A percentile compares a stretch with the other conserved stretches of the same genome.
Conservation (phyloP, 1,140 invertebrate species). For the Drosophila tsacasi region DNA sequence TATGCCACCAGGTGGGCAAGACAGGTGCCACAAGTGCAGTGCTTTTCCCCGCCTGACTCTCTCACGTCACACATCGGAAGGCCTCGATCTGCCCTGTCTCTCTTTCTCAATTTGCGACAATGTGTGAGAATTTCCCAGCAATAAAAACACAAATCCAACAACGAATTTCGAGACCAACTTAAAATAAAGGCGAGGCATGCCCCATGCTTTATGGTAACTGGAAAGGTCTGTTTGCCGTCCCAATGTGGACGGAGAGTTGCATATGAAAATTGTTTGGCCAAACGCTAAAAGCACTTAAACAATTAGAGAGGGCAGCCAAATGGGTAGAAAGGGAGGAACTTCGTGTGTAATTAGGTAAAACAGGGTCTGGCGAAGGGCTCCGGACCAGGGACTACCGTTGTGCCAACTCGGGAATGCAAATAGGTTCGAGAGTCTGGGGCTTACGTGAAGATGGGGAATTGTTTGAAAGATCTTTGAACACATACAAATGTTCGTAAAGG, state of each 20-base stretch:
- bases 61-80: constrained; percentile 74
- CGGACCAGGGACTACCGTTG: constrained; percentile 66
- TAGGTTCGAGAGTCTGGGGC: not conserved
- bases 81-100: constrained; percentile 53
- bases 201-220: constrained; percentile 46
- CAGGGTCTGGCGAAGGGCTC: constrained; percentile 31
- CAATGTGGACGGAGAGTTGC: constrained; percentile 42
- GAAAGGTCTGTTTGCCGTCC: constrained; percentile 54
- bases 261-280: constrained; percentile 77
- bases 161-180: constrained; percentile 18
- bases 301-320: constrained; percentile 63
- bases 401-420: constrained; percentile 63
- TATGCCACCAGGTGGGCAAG: constrained; percentile 56
- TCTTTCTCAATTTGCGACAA: constrained; percentile 70
- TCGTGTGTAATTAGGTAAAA: constrained; percentile 80
- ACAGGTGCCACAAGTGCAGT: constrained; percentile 54
- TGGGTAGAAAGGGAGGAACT: constrained; percentile 12
- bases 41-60: constrained; percentile 15
- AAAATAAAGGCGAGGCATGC: constrained; percentile 17
- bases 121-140: constrained; percentile 78
- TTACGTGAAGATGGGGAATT: not conserved
- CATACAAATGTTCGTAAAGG: not conserved
- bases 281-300: constrained; percentile 82
- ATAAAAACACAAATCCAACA: constrained; percentile 51
- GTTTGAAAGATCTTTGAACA: not conserved